Percentiles rank a stretch among this genome's conserved stretches.
These are phyloP conservation scores for Mongoloraphidia duomilia DNA, from an alignment of 2,888 invertebrate species.

Conservation along the genomic window DNA sequence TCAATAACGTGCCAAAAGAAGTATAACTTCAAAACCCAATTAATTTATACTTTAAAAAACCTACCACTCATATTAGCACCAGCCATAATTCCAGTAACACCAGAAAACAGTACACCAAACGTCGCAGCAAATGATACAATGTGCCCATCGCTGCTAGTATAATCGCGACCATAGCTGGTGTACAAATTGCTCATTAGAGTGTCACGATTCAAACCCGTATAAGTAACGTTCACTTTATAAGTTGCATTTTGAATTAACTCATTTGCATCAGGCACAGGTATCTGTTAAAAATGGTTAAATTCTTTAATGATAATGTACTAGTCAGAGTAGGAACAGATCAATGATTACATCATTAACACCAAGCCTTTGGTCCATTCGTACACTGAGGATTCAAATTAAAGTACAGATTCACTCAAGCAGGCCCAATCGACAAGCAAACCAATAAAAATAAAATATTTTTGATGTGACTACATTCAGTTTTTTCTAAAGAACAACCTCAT, in stretches of 20 bases:
- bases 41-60: conserved; percentile 13
- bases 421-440: too few relatives aligned
- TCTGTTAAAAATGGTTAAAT: conserved; percentile 32
- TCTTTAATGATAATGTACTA: too few relatives aligned
- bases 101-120: conserved; percentile 95
- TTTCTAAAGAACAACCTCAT: too few relatives aligned
- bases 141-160: conserved; percentile 51
- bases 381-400: too few relatives aligned
- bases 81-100: conserved; percentile 98
- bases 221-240: conserved; percentile 39
- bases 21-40: not conserved
- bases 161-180: conserved; percentile 58
- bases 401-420: too few relatives aligned
- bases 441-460: too few relatives aligned
- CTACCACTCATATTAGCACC: conserved; percentile 96
- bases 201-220: conserved; percentile 60
- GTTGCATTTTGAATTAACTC: conserved; percentile 38
- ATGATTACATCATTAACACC: too few relatives aligned
- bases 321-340: too few relatives aligned
- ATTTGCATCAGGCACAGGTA: conserved; percentile 64
- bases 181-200: conserved; percentile 71
- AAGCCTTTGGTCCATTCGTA: too few relatives aligned
- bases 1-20: too few relatives aligned
- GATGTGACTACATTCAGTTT: too few relatives aligned
- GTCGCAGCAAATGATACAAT: conserved; percentile 80